These are phyloP conservation scores for Scomberomorus guttatus DNA, from an alignment of 2,797 vertebrate species.

Conservation along the genomic window DNA sequence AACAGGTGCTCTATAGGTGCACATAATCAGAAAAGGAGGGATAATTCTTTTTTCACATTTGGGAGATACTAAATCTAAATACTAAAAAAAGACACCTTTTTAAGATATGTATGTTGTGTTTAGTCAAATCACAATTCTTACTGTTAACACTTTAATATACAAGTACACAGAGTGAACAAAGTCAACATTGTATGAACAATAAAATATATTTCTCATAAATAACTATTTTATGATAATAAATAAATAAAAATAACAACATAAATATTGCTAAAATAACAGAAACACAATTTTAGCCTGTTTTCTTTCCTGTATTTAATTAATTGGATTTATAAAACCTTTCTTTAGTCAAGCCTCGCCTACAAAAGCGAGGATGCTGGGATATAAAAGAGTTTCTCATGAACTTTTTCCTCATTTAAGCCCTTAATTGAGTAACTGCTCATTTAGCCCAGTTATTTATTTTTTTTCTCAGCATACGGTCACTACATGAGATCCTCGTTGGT, in stretches of 20 bases:
- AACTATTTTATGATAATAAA: no score
- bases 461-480: neutral
- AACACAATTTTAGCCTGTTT: neutral
- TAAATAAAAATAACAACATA: no score
- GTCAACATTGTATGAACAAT: no score
- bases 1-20: conserved; percentile 10
- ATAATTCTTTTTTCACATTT: neutral
- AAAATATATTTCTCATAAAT: neutral
- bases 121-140: neutral
- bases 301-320: neutral
- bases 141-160: no score
- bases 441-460: neutral
- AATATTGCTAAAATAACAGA: neutral
- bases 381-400: neutral
- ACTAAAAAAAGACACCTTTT: no score
- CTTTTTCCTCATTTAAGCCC: no score
- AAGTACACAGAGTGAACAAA: no score
- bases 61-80: no score
- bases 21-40: neutral
- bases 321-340: neutral
- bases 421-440: neutral
- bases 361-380: neutral
- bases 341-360: no score
- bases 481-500: neutral
- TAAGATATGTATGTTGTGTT: neutral